Base-by-base conservation (phyloP, 2,113 vertebrate species). In the Hylia prasina region DNA sequence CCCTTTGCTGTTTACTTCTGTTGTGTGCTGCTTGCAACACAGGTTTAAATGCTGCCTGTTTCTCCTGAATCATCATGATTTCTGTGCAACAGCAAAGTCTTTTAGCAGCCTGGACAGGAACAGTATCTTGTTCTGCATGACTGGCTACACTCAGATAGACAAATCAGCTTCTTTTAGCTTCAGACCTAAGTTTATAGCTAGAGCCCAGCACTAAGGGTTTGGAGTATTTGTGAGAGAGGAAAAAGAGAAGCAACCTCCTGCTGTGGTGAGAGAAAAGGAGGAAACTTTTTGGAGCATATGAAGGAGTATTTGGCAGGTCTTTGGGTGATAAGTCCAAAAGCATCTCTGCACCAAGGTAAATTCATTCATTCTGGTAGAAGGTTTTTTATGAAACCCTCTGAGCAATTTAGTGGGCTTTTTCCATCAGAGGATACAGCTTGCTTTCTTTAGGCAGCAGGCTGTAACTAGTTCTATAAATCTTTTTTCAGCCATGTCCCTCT, bases 371-470 rank as follows among this genome's bases (percentile, higher is more conserved):
- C 27, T 75, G 16, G 22, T 64, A 44, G 56, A 78, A 72, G 6
- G 8, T 9, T 66, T 80, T 91, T 87, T 66, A 35, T 75, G 56
- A 79, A 68, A 60, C 17, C 5, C 4, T 63, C 15, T 44, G 31
- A 73, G n/a, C 8, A 75, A 14, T 64, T 87, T 23, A 31, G 37
- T 17, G 18, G 42, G 7, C 25, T 82, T 22, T 72, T 93, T 28
- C 48, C 28, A 33, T 27, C 4, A 9, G 37, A n/a, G 11, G 12
- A 30, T 17, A 22, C 0, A 0, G 31, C 31, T 56, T 50, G 5
- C 17, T 64, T 60, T 64, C 80, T 71, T 33, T 27, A 71, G 51
- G 27, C 16, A 78, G 39, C 30, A 63, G 44, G 17, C 47, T 91
- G 69, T 42, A 56, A 44, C 13, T 51, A 21, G 22, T 51, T 75